Conservation (phyloP, 1,140 invertebrate species). For the Pseudomyrmex dendroicus region DNA sequence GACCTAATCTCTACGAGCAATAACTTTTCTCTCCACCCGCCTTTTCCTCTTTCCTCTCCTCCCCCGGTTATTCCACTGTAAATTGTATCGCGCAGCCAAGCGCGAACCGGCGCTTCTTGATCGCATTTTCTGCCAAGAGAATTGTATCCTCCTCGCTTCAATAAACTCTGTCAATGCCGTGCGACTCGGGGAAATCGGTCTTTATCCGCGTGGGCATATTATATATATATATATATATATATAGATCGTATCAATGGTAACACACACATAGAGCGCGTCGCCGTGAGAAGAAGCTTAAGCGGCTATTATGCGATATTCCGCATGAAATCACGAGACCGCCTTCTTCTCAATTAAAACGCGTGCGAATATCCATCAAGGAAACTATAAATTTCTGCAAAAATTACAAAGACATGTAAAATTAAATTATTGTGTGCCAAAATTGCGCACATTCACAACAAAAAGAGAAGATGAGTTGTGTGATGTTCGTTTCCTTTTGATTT, state of each 20-base stretch:
- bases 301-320: neutral
- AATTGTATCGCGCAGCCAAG: constrained; percentile 7
- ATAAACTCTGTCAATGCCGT: neutral
- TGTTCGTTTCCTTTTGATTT: neutral
- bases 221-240: neutral
- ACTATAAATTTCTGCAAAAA: too few species aligned
- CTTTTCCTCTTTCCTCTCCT: neutral
- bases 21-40: neutral
- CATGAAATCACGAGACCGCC: neutral
- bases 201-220: neutral
- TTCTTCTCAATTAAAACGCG: neutral
- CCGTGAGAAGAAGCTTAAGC: neutral
- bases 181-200: neutral
- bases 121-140: neutral
- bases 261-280: neutral
- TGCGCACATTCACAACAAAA: too few species aligned
- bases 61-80: neutral
- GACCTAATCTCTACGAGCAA: neutral
- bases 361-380: too few species aligned
- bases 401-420: too few species aligned
- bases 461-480: too few species aligned
- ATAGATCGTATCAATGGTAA: too few species aligned
- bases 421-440: too few species aligned
- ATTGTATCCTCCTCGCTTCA: constrained; percentile 10
- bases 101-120: neutral